Evolutionary conservation across 2,797 vertebrate species (phyloP), one percentile per base, ranked within the genome.

Genomic region (Rhabdomys pumilio): DNA sequence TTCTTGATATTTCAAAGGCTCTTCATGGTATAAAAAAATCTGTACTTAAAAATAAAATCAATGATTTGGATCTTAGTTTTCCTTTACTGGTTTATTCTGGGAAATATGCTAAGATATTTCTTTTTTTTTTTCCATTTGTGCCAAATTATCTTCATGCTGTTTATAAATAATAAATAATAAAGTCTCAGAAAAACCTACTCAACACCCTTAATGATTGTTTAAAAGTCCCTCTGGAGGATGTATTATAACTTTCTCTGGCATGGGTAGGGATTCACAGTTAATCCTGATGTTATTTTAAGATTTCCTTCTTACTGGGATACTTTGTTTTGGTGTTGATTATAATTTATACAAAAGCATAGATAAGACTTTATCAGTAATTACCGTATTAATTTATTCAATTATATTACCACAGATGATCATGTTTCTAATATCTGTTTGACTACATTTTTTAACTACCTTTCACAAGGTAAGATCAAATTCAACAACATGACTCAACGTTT

Each of bases 261-360:
- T 3, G 57, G 53, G 0, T 38, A 13, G 38, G 22, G 90, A 95
- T n/a, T 24, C 14, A 47, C 59, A 29, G 41, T 6, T 69, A 77
- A 85, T 77, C 5, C 61, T 89, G 85, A 34, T 77, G 0, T 0
- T 59, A 1, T 73, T 94, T 91, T 91, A 95, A 90, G 92, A 24
- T 50, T 85, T 19, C 75, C 13, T 31, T 1, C 53, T 91, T 41
- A 91, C 29, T 94, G 85, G 93, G 97, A 94, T 89, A 93, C 29
- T 89, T 13, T 80, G 29, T 85, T 63, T 93, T 26, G 67, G 2
- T 67, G 47, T 24, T 34, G 19, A 88, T 57, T 75, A 29, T 72
- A 91, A 93, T 96, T 96, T 96, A 96, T 91, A 94, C 17, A 47
- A 87, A 97, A 96, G 50, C 17, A 59, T 22, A 90, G 83, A 4